Conservation (phyloP, 2,888 invertebrate genomes). For the Tetrapedia diversipes region DNA sequence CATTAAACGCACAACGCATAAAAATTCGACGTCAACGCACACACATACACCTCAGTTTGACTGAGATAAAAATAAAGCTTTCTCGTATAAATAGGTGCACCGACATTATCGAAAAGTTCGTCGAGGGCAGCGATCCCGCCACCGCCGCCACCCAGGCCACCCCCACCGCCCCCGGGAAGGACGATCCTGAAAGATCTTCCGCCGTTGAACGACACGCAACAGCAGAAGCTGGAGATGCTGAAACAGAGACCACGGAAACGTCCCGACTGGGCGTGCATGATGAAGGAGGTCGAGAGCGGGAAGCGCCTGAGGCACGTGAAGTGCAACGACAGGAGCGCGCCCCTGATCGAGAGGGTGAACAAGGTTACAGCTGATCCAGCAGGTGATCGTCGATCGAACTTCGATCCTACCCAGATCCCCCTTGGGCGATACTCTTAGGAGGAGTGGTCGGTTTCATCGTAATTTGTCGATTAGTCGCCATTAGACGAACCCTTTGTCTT, state of each 20-base stretch:
- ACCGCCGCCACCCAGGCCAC: slow-evolving; percentile 88
- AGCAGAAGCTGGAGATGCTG: slow-evolving; percentile 88
- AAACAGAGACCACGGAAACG: slow-evolving; percentile 90
- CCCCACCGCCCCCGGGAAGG: slow-evolving; percentile 85
- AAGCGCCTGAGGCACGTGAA: slow-evolving; percentile 91
- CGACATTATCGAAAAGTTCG: slow-evolving; percentile 80
- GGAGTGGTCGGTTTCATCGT: slow-evolving; percentile 13
- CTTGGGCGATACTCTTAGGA: slow-evolving; percentile 27
- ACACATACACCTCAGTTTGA: no score
- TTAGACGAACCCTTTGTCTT: slow-evolving; percentile 18
- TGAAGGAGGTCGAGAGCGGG: slow-evolving; percentile 95
- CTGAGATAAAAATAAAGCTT: slow-evolving; percentile 46
- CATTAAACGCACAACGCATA: not conserved
- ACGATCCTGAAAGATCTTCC: slow-evolving; percentile 84
- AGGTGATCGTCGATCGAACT: slow-evolving; percentile 73
- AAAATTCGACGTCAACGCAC: not conserved
- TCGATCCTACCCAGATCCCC: slow-evolving; percentile 45
- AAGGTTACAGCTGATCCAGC: slow-evolving; percentile 79
- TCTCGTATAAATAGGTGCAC: slow-evolving; percentile 76
- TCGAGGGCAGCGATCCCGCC: slow-evolving; percentile 83
- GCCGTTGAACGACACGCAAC: slow-evolving; percentile 85
- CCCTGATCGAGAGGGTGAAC: slow-evolving; percentile 80
- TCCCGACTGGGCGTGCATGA: slow-evolving; percentile 95
- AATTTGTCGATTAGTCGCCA: slow-evolving; percentile 29
- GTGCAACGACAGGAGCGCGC: slow-evolving; percentile 90